Percentiles rank a stretch among this genome's conserved stretches.
phyloP scores from a whole-genome alignment of 2,888 invertebrate genomes.

The Boloria euphrosyne region DNA sequence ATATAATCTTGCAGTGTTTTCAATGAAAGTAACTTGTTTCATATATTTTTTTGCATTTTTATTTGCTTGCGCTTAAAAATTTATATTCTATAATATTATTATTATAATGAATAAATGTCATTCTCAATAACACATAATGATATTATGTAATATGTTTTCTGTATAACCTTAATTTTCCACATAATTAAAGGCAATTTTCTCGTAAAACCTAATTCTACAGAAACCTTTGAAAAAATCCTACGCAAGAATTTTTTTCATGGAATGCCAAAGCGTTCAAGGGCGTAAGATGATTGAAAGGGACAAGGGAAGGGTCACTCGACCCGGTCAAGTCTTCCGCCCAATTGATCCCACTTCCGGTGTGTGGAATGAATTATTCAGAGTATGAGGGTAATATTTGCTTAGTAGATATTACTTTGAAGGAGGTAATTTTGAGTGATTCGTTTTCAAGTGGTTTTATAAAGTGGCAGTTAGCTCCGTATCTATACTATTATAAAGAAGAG shows the following conservation, averaged over 20 bases:
- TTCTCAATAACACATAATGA: no score
- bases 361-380: constrained; percentile 49
- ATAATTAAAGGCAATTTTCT: background rate
- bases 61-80: no score
- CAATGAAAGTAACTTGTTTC: no score
- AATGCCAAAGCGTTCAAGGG: constrained; percentile 51
- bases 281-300: constrained; percentile 60
- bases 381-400: constrained; percentile 39
- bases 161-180: no score
- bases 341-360: constrained; percentile 57
- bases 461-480: no score
- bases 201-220: background rate
- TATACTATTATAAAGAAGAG: no score
- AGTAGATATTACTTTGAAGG: constrained; percentile 7
- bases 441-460: background rate
- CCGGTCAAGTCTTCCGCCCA: constrained; percentile 75
- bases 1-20: no score
- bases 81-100: no score
- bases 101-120: no score
- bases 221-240: constrained; percentile 2
- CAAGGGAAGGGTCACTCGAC: constrained; percentile 75
- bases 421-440: background rate
- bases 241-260: constrained; percentile 15
- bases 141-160: no score
- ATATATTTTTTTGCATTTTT: no score